Evolutionary conservation across 64 coral and sea anemone species (phyloP), one percentile per base, ranked within the genome.

Genomic region (Porites lutea): DNA sequence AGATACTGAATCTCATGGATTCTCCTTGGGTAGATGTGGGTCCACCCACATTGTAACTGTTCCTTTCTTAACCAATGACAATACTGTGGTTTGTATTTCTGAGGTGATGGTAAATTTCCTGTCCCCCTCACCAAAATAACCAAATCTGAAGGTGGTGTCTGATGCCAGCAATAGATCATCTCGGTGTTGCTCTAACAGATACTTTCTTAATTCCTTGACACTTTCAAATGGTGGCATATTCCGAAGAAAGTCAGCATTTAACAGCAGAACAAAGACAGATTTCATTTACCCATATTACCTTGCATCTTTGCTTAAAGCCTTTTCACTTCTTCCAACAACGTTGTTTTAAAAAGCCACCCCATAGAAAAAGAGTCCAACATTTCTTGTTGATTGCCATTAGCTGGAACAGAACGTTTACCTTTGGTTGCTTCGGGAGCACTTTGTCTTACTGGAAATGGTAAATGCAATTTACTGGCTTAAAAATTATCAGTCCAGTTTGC

Each of bases 41-140:
- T 57, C 78, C 21, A 57, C 52, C 79, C 52, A 62, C 54, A 83
- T 64, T 64, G 55, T 83, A 16, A 61, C 64, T 59, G 52, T 79
- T 19, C 3, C 27, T 20, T 79, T 79, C 14, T 79, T 79, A 18
- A 79, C 44, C 43, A 79, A 79, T 0, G 76, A 79, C 48, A 79
- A 20, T 14, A 48, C 76, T 57, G 50, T 48, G 76, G 50, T 8
- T 11, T 61, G 58, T 37, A 83, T 73, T 73, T 73, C 37, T 46
- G 37, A 73, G 8, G 71, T 73, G 71, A 73, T 43, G 12, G 6
- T 47, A 83, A 63, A 61, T 48, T 60, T 63, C 8, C 43, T 83
- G 44, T 83, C 65, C 27, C 80, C 80, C 15, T 83, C 55, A 59
- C 19, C 58, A 66, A 23, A 27, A 19, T 19, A 83, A 64, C 80